Conservation (phyloP, 2,888 invertebrate genomes). For the Chironomus tentans region DNA sequence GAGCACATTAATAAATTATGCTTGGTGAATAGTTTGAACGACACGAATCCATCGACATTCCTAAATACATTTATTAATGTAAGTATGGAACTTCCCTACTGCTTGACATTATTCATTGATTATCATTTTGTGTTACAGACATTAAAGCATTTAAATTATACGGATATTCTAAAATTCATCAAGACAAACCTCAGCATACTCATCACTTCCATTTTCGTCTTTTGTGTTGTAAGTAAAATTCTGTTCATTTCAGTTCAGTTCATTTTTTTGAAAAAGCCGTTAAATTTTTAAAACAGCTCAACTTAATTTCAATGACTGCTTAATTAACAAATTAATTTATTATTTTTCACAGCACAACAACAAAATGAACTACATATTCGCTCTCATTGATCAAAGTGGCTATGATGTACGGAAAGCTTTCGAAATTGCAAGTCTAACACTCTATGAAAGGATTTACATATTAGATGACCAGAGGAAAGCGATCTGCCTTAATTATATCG, state of each 20-base stretch:
- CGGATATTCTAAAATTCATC: not conserved
- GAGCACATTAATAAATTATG: not conserved
- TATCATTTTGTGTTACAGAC: not conserved
- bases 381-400: too few relatives aligned
- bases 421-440: not conserved
- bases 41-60: not conserved
- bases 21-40: not conserved
- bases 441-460: not conserved
- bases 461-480: not conserved
- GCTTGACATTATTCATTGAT: not conserved
- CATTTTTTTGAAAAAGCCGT: too few relatives aligned
- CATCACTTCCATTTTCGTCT: not conserved
- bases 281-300: too few relatives aligned
- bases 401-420: too few relatives aligned
- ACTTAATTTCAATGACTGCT: too few relatives aligned
- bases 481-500: constrained; percentile 28
- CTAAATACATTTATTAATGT: not conserved
- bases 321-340: too few relatives aligned
- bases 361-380: too few relatives aligned
- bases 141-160: not conserved
- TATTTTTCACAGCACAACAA: too few relatives aligned
- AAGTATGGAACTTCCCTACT: not conserved
- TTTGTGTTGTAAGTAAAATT: not conserved
- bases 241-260: too few relatives aligned
- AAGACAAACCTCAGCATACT: not conserved